phyloP scores from a whole-genome alignment of 1,140 invertebrate genomes.

The Apolygus lucorum region DNA sequence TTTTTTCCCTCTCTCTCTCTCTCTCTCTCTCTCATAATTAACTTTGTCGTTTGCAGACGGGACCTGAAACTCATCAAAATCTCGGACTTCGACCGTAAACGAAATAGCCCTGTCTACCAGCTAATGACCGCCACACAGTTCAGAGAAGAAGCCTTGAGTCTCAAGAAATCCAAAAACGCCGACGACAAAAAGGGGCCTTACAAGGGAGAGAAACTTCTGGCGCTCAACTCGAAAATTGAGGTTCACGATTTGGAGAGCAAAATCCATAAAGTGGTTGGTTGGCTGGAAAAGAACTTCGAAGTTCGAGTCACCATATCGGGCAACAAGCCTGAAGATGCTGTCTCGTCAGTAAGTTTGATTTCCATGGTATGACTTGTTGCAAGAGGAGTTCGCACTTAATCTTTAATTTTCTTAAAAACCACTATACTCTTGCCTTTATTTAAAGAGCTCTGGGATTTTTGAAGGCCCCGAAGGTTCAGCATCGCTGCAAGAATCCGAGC shows the following conservation, averaged over 20 bases:
- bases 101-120: conserved; percentile 19
- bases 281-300: conserved; percentile 21
- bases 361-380: too few relatives aligned
- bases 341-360: too few relatives aligned
- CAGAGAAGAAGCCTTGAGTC: conserved; percentile 1
- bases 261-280: conserved; percentile 13
- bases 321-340: too few relatives aligned
- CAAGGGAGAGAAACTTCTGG: conserved; percentile 22
- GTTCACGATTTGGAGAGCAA: conserved; percentile 19
- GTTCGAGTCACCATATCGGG: conserved; percentile 16
- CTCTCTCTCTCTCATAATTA: too few relatives aligned
- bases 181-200: conserved; percentile 1
- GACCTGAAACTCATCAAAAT: conserved; percentile 24
- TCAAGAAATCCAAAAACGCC: conserved; percentile 20
- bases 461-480: too few relatives aligned
- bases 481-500: too few relatives aligned
- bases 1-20: too few relatives aligned
- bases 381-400: too few relatives aligned
- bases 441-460: too few relatives aligned
- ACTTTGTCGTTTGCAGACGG: conserved; percentile 5
- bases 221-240: conserved; percentile 7
- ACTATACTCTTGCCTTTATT: too few relatives aligned
- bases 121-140: neutral
- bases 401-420: too few relatives aligned
- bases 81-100: conserved; percentile 16